A percentile compares a stretch with the other conserved stretches of the same genome.
phyloP scores from a whole-genome alignment of 2,888 invertebrate species.

The Seira sanloemensis region DNA sequence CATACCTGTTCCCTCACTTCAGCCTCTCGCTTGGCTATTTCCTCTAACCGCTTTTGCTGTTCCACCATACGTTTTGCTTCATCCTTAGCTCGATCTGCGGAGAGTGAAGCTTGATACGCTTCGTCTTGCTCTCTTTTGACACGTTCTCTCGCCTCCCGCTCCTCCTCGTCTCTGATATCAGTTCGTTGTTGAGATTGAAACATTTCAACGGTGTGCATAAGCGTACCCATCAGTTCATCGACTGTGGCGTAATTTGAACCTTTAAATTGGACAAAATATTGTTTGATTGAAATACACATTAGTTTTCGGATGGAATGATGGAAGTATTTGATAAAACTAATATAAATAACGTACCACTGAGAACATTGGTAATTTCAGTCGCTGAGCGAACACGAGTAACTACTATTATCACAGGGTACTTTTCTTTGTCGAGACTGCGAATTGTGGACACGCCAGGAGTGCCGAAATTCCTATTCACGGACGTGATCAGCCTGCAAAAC shows the following conservation, averaged over 20 bases:
- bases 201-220: conserved; percentile 92
- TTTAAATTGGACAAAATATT: conserved; percentile 21
- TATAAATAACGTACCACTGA: conserved; percentile 82
- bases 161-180: conserved; percentile 90
- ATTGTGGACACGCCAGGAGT: conserved; percentile 89
- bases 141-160: conserved; percentile 90
- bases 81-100: conserved; percentile 92
- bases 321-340: background rate
- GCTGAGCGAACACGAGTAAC: conserved; percentile 92
- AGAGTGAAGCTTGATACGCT: conserved; percentile 93
- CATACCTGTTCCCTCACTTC: conserved; percentile 82
- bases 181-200: conserved; percentile 85
- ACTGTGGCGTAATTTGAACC: conserved; percentile 87
- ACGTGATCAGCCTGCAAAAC: conserved; percentile 82
- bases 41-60: conserved; percentile 78
- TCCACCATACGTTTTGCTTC: conserved; percentile 88
- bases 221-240: conserved; percentile 89
- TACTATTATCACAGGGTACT: conserved; percentile 90
- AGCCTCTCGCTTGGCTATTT: conserved; percentile 79
- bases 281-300: background rate
- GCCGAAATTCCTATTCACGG: conserved; percentile 87
- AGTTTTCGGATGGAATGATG: background rate
- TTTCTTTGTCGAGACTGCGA: conserved; percentile 89
- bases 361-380: conserved; percentile 92
- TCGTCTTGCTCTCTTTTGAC: conserved; percentile 96